Evolutionary conservation across 2,888 invertebrate genomes (phyloP).

Genomic region (Pharmacophagus antenor): DNA sequence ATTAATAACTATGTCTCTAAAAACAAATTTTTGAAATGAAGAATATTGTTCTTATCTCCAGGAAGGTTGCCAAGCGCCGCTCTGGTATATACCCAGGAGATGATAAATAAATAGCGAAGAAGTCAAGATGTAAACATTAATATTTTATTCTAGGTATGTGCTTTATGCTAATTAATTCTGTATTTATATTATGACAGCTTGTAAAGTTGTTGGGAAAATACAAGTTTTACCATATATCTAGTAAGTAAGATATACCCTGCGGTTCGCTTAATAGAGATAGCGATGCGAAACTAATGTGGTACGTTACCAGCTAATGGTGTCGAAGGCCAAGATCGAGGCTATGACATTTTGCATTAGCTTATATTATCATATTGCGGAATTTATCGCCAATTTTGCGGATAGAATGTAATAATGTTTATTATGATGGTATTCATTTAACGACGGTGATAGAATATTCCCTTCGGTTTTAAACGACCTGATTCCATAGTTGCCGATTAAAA

Average conservation of each 20-base stretch:
- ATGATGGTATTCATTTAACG: neutral
- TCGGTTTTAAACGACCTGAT: neutral
- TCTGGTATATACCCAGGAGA: no score
- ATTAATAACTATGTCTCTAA: no score
- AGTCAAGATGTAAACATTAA: no score
- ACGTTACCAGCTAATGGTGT: conserved; percentile 26
- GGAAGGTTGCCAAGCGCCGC: no score
- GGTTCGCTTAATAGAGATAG: conserved; percentile 25
- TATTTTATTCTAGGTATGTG: no score
- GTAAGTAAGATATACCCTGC: neutral
- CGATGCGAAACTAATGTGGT: conserved; percentile 23
- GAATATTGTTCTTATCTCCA: no score
- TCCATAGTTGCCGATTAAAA: neutral
- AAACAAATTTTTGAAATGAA: no score
- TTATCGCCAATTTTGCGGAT: conserved; percentile 35
- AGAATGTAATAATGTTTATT: conserved; percentile 32
- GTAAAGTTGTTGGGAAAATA: no score
- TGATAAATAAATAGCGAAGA: no score
- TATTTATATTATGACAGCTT: no score
- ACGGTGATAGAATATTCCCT: neutral
- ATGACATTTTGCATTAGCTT: conserved; percentile 28
- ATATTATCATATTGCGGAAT: conserved; percentile 30
- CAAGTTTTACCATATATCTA: no score
- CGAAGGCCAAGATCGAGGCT: conserved; percentile 26
- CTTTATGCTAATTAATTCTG: no score